A percentile compares a stretch with the other conserved stretches of the same genome.
phyloP scores from a whole-genome alignment of 2,797 vertebrate species.

The Danio jaintianensis region DNA sequence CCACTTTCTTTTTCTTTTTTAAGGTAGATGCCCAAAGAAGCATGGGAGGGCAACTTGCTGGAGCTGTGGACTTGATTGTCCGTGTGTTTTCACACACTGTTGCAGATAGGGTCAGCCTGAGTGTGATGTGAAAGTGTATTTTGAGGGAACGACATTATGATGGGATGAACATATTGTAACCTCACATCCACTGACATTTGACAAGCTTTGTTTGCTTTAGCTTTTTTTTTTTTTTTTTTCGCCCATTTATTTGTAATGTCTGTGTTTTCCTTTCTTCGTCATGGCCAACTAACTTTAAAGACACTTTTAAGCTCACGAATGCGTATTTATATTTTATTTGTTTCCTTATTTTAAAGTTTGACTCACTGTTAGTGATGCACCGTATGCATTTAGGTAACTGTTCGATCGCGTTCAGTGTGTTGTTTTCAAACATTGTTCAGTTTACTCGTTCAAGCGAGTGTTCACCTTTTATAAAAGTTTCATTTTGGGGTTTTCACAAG shows the following conservation, averaged over 20 bases:
- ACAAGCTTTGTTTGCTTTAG: constrained; percentile 14
- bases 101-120: not conserved
- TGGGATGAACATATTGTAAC: constrained; percentile 20
- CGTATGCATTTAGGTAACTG: constrained; percentile 28
- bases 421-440: not conserved
- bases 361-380: constrained; percentile 54
- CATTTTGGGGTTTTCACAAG: constrained; percentile 17
- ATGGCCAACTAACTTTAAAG: constrained; percentile 55
- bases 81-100: constrained; percentile 28
- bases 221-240: not conserved
- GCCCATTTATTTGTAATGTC: constrained; percentile 40
- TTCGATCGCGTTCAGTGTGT: constrained; percentile 26
- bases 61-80: not conserved
- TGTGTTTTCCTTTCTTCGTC: constrained; percentile 44
- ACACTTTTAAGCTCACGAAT: constrained; percentile 72
- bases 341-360: constrained; percentile 64
- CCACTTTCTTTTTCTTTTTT: not conserved
- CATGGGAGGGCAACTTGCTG: constrained; percentile 16
- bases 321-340: constrained; percentile 71
- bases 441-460: not conserved
- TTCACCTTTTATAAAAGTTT: constrained; percentile 6
- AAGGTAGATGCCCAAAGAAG: constrained; percentile 18
- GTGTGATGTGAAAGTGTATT: constrained; percentile 37
- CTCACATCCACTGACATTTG: constrained; percentile 14
- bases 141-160: constrained; percentile 25